Evolutionary conservation across 37 sponge, comb jelly and placozoan genomes (phyloP), one percentile per base, ranked within the genome.

Genomic region (Halichondria panicea): DNA sequence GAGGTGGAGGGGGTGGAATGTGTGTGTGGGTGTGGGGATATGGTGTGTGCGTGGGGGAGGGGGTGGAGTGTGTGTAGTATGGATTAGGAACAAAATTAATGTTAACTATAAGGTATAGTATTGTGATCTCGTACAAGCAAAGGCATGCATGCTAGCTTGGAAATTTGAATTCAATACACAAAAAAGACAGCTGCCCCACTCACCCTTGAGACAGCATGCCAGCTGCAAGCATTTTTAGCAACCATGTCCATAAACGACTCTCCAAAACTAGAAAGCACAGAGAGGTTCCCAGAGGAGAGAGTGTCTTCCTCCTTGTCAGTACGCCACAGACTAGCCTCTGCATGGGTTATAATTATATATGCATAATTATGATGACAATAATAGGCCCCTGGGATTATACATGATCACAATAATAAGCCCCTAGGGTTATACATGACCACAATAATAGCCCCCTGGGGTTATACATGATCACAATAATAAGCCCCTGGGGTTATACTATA

Each of bases 181-280:
- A n/a, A n/a, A 48, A 15, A 48, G 52, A 15, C 11, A 48, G 52
- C 13, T 48, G 15, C 13, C 15, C 7, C 30, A 42, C 75, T 65
- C 41, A 94, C 94, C 84, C 78, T 76, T 43, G 78, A 56, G 11
- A 95, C 78, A 60, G 88, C 93, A 63, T 86, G 89, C 7, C 92
- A 88, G 74, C 75, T 82, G 80, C 92, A 84, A 43, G 97, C 97
- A 66, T 96, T 93, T 28, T 87, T 82, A 68, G 94, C 93, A 22
- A 96, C 75, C 3, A 70, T 71, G 54, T 94, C 97, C 88, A 96
- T 90, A 56, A 96, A 74, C 27, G 78, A 50, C 32, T 96, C 94
- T 27, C 97, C 97, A 76, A 84, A 96, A 36, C 76, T 55, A 44
- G 50, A 55, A 37, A 96, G 75, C 6, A 81, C 58, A 28, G 85